These are phyloP conservation scores for Spodoptera frugiperda DNA, from an alignment of 1,140 invertebrate species.

Conservation along the genomic window DNA sequence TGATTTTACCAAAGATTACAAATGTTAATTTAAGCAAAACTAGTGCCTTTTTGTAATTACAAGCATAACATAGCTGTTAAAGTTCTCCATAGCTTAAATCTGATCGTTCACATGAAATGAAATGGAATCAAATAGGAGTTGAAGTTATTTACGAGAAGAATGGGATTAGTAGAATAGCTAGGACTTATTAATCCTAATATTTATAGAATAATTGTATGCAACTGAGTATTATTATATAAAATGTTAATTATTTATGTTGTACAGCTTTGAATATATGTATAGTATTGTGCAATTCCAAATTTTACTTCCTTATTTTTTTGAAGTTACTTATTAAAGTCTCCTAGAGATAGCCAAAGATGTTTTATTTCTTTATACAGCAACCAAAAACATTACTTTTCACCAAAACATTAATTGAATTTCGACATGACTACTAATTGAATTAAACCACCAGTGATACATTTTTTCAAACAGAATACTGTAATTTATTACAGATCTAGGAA, in stretches of 20 bases:
- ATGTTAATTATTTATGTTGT: slow-evolving; percentile 50
- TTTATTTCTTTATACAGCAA: slow-evolving; percentile 42
- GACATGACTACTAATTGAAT: neutral
- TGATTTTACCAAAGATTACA: slow-evolving; percentile 44
- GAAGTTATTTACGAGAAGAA: slow-evolving; percentile 29
- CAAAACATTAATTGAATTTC: too few species aligned
- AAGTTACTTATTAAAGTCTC: slow-evolving; percentile 54
- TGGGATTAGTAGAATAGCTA: slow-evolving; percentile 15
- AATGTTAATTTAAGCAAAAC: slow-evolving; percentile 39
- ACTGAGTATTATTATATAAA: slow-evolving; percentile 52
- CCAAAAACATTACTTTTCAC: neutral
- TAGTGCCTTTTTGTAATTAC: slow-evolving; percentile 42
- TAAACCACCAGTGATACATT: slow-evolving; percentile 55
- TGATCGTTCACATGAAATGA: slow-evolving; percentile 34
- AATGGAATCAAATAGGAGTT: slow-evolving; percentile 15
- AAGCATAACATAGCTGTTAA: slow-evolving; percentile 29
- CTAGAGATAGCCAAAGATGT: slow-evolving; percentile 37
- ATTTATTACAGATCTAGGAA: slow-evolving; percentile 83
- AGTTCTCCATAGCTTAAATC: slow-evolving; percentile 34
- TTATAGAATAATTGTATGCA: slow-evolving; percentile 30
- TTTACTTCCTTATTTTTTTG: slow-evolving; percentile 50
- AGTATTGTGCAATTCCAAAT: slow-evolving; percentile 60
- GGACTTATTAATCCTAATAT: slow-evolving; percentile 30
- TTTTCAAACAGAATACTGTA: slow-evolving; percentile 81
- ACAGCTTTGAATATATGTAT: slow-evolving; percentile 57